These are phyloP conservation scores for Actinopyga echinites DNA, from an alignment of 53 echinoderm and acorn worm genomes.

Conservation along the genomic window DNA sequence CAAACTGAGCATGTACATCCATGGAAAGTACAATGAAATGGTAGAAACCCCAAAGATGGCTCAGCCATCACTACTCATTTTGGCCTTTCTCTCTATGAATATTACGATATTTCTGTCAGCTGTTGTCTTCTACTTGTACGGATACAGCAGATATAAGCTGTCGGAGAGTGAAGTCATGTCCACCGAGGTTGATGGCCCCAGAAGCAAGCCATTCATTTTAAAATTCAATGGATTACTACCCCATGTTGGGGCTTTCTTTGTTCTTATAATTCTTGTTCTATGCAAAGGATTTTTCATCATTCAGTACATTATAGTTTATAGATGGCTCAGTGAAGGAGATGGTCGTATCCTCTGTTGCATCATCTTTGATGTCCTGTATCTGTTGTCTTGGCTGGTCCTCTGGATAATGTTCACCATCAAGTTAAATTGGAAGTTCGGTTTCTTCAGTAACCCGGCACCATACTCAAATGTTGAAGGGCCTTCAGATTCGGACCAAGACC, in stretches of 20 bases:
- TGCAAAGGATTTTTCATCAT: slow-evolving; percentile 82
- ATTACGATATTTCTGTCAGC: slow-evolving; percentile 87
- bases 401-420: slow-evolving; percentile 85
- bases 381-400: slow-evolving; percentile 62
- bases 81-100: slow-evolving; percentile 77
- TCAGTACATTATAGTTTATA: slow-evolving; percentile 76
- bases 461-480: slow-evolving; percentile 36
- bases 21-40: slow-evolving; percentile 65
- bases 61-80: slow-evolving; percentile 55
- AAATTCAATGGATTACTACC: slow-evolving; percentile 81
- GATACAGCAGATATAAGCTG: slow-evolving; percentile 74
- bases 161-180: slow-evolving; percentile 56
- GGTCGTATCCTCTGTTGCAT: slow-evolving; percentile 70
- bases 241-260: slow-evolving; percentile 80
- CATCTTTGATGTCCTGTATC: slow-evolving; percentile 63
- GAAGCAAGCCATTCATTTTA: slow-evolving; percentile 32
- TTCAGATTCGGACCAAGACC: slow-evolving; percentile 9
- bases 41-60: slow-evolving; percentile 52
- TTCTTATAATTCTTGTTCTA: slow-evolving; percentile 65
- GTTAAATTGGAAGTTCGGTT: slow-evolving; percentile 75
- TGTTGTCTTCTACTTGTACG: slow-evolving; percentile 82
- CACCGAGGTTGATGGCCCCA: not conserved
- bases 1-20: slow-evolving; percentile 87
- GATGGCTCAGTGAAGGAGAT: slow-evolving; percentile 51
- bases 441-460: slow-evolving; percentile 22